Evolutionary conservation across 2,888 invertebrate species (phyloP), one percentile per base, ranked within the genome.

Genomic region (Rotaria macrura): DNA sequence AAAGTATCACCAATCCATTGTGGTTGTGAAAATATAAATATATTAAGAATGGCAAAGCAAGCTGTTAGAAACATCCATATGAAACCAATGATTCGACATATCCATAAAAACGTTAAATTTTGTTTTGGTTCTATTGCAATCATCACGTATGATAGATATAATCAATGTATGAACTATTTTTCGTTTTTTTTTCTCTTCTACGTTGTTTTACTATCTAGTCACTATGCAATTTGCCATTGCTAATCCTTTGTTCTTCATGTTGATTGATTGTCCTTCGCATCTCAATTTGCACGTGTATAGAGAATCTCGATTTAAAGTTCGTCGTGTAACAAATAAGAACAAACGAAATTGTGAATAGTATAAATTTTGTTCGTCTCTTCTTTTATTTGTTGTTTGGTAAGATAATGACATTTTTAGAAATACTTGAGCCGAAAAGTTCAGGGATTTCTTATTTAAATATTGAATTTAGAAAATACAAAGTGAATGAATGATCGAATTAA

Each of bases 1-100:
- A 89, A 88, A 9, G 91, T 90, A 87, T 91, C 91, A 2, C 91
- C 91, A 65, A 92, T 89, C 91, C 92, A 92, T 85, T 91, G 90
- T 79, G 96, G 96, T 87, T 97, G 97, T 86, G 97, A 94, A 91
- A 98, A 96, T 10, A 96, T 95, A 54, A 98, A 96, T 88, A 95
- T 94, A 89, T 95, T 94, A 89, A 99, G 96, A 89, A 98, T 96
- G 87, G 96, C 95, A 91, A 96, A 97, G 92, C 97, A 97, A 90
- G 97, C 95, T 88, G 96, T 95, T 92, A 98, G 97, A 90, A 98
- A 95, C 87, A 95, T 97, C 98, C 98, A 98, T 88, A 97, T 93
- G 87, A 97, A 96, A 85, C 96, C 96, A 88, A 98, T 95, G 85
- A 97, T 97, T 86, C 91, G 88, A 84, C 91, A 91, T 14, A 29